Conservation (phyloP, 2,797 vertebrate species). For the Galago senegalensis region DNA sequence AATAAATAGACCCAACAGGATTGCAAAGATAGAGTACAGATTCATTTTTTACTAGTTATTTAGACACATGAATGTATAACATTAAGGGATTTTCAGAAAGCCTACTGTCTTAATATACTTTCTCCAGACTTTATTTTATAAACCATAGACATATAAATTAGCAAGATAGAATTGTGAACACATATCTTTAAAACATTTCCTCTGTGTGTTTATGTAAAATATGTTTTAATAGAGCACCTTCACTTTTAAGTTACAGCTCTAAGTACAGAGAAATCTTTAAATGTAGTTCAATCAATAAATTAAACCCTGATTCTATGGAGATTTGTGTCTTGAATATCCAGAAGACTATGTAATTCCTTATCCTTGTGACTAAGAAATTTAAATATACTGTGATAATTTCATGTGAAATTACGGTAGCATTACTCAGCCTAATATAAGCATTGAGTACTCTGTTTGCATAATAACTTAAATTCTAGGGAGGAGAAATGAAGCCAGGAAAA, state of each 20-base stretch:
- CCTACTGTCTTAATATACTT: not conserved
- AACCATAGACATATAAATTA: conserved; percentile 19
- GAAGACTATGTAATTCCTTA: conserved; percentile 19
- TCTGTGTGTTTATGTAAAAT: conserved; percentile 27
- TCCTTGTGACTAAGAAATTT: conserved; percentile 39
- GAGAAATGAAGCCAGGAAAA: conserved; percentile 14
- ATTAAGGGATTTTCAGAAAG: conserved; percentile 24
- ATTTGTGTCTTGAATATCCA: conserved; percentile 56
- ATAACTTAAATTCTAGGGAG: conserved; percentile 2
- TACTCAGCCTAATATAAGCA: conserved; percentile 24
- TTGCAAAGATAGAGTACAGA: not conserved
- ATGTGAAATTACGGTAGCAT: conserved; percentile 25
- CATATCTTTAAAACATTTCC: conserved; percentile 22
- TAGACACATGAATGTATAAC: not conserved
- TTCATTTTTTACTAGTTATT: conserved; percentile 28
- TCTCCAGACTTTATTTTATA: conserved; percentile 49
- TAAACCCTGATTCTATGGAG: conserved; percentile 6
- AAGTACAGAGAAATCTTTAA: conserved; percentile 39
- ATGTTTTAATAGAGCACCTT: conserved; percentile 9
- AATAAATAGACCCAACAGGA: conserved; percentile 27
- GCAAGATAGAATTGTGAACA: conserved; percentile 8
- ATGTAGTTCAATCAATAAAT: conserved; percentile 10
- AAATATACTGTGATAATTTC: conserved; percentile 24
- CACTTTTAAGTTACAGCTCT: conserved; percentile 9
- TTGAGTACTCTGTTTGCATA: conserved; percentile 60